Percentiles rank a stretch among this genome's conserved stretches.
phyloP scores from a whole-genome alignment of 1,140 invertebrate genomes.

The Danaus melanippus region DNA sequence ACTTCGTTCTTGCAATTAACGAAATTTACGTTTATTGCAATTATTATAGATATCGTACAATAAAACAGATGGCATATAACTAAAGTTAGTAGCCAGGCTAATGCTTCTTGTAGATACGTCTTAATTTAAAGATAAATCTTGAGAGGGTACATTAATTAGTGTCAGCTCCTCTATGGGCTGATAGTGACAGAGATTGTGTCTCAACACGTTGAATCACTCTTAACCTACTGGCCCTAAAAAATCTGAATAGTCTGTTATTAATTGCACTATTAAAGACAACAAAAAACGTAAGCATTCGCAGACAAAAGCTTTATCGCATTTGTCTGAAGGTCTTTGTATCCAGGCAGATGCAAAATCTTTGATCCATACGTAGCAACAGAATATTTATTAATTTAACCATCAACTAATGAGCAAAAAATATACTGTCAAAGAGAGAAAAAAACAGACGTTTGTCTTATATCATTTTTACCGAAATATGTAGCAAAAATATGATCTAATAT shows the following conservation, averaged over 20 bases:
- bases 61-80: slow-evolving; percentile 6
- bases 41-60: too few species aligned
- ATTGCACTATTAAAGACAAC: neutral
- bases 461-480: too few species aligned
- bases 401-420: too few species aligned
- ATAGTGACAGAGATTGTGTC: slow-evolving; percentile 17
- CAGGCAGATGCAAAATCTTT: too few species aligned
- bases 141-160: slow-evolving; percentile 24
- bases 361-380: too few species aligned
- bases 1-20: too few species aligned
- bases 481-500: too few species aligned
- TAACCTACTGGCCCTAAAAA: slow-evolving; percentile 22
- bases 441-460: too few species aligned
- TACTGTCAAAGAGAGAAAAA: too few species aligned
- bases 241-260: neutral
- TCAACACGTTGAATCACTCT: slow-evolving; percentile 16
- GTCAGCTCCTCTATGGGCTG: slow-evolving; percentile 13
- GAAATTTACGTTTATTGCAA: neutral
- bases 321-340: too few species aligned
- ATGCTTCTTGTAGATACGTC: slow-evolving; percentile 27
- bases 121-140: slow-evolving; percentile 26
- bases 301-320: too few species aligned
- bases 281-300: neutral
- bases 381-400: too few species aligned
- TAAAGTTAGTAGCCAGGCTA: slow-evolving; percentile 15